A percentile compares a stretch with the other conserved stretches of the same genome.
phyloP scores from a whole-genome alignment of 2,797 vertebrate genomes.

The Lagodon rhomboides region DNA sequence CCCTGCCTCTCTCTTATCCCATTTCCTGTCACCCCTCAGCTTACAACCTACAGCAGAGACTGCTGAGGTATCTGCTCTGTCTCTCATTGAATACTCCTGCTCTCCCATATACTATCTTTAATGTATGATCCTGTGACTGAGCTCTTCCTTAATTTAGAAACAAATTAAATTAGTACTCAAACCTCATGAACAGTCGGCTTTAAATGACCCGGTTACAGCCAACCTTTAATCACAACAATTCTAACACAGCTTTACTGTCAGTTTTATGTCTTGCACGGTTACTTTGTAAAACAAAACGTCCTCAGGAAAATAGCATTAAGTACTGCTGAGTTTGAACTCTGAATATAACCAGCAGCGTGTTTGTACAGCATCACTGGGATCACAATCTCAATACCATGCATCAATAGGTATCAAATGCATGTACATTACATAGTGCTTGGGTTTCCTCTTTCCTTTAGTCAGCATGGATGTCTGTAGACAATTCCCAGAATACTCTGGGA shows the following conservation, averaged over 20 bases:
- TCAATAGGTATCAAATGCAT: slow-evolving; percentile 49
- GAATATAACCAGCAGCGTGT: slow-evolving; percentile 18
- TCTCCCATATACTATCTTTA: neutral
- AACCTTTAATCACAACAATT: slow-evolving; percentile 24
- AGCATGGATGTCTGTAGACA: slow-evolving; percentile 46
- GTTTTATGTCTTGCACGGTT: slow-evolving; percentile 23
- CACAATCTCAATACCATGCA: slow-evolving; percentile 13
- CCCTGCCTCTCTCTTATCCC: too few relatives aligned
- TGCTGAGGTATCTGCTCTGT: too few relatives aligned
- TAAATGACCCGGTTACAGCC: neutral
- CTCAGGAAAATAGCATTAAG: neutral
- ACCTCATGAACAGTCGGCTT: slow-evolving; percentile 20
- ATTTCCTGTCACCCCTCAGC: too few relatives aligned
- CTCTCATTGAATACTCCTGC: too few relatives aligned
- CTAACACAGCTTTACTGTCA: slow-evolving; percentile 3
- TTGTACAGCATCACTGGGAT: slow-evolving; percentile 22
- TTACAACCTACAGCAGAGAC: too few relatives aligned
- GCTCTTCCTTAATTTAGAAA: neutral
- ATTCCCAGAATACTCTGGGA: slow-evolving; percentile 58
- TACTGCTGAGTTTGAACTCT: neutral
- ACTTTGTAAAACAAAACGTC: slow-evolving; percentile 12
- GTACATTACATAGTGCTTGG: slow-evolving; percentile 29
- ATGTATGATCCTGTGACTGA: neutral
- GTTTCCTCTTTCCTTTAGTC: slow-evolving; percentile 69
- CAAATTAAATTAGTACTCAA: slow-evolving; percentile 22